Evolutionary conservation across 2,797 vertebrate species (phyloP).

Genomic region (Nyctalus aviator): DNA sequence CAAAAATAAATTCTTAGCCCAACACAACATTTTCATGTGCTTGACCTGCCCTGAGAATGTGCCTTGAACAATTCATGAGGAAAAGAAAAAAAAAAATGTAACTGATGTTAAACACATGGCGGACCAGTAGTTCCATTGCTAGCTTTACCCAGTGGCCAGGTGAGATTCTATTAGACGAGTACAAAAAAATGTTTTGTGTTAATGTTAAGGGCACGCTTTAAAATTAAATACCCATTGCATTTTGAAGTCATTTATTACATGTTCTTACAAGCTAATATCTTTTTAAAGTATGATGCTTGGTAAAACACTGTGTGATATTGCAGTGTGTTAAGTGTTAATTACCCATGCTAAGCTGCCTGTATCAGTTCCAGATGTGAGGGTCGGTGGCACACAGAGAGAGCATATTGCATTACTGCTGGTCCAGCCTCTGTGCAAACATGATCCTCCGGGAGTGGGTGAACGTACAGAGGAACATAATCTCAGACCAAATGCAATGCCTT

Average conservation of each 20-base stretch:
- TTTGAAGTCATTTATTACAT: no score
- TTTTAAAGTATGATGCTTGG: no score
- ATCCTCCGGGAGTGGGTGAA: neutral
- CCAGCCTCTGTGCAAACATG: neutral
- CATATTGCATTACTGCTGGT: neutral
- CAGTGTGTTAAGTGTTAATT: neutral
- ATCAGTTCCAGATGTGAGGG: neutral
- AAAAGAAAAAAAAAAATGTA: neutral
- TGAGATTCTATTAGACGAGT: no score
- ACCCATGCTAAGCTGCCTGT: neutral
- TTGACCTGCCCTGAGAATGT: neutral
- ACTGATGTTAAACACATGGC: neutral
- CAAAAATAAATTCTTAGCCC: neutral
- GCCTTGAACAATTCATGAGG: neutral
- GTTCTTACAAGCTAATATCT: no score
- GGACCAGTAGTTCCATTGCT: no score
- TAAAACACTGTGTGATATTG: no score
- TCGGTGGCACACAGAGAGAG: neutral
- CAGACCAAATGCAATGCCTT: neutral
- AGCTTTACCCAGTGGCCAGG: no score
- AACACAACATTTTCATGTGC: neutral
- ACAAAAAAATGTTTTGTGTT: no score
- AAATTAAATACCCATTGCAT: no score
- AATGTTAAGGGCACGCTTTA: no score
- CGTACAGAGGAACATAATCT: neutral